phyloP scores from a whole-genome alignment of 2,797 vertebrate species.

The Orestias chungarensis region DNA sequence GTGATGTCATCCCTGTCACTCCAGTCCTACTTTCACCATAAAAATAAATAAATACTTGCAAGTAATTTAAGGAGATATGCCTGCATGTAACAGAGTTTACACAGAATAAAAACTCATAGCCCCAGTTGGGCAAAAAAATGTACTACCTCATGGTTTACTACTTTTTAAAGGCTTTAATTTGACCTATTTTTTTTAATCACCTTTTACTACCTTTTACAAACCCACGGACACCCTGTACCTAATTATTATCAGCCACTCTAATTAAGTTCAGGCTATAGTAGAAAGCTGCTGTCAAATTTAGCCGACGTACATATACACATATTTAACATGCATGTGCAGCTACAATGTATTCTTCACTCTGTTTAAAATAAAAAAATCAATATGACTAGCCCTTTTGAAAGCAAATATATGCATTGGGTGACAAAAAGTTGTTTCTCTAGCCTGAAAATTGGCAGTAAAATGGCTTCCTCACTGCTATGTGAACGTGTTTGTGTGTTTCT shows the following conservation, averaged over 20 bases:
- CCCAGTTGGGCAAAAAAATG: no score
- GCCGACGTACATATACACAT: neutral
- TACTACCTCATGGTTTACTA: no score
- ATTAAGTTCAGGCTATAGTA: slow-evolving; percentile 58
- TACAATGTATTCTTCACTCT: slow-evolving; percentile 38
- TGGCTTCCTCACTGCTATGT: neutral
- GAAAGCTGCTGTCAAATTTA: slow-evolving; percentile 43
- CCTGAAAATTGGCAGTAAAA: neutral
- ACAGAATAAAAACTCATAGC: no score
- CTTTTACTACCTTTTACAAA: no score
- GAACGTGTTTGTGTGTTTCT: slow-evolving; percentile 20
- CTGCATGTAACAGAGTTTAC: no score
- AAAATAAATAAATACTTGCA: no score
- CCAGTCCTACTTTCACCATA: no score
- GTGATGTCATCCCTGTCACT: no score
- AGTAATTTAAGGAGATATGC: no score
- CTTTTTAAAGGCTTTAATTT: no score
- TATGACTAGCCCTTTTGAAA: neutral
- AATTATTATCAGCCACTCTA: slow-evolving; percentile 66
- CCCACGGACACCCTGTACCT: no score
- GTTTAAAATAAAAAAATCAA: slow-evolving; percentile 39
- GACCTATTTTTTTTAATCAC: no score
- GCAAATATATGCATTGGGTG: neutral
- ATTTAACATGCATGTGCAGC: neutral
- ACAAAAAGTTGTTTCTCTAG: neutral